Evolutionary conservation across 1,140 invertebrate species (phyloP).

Genomic region (Neocloeon triangulifer): DNA sequence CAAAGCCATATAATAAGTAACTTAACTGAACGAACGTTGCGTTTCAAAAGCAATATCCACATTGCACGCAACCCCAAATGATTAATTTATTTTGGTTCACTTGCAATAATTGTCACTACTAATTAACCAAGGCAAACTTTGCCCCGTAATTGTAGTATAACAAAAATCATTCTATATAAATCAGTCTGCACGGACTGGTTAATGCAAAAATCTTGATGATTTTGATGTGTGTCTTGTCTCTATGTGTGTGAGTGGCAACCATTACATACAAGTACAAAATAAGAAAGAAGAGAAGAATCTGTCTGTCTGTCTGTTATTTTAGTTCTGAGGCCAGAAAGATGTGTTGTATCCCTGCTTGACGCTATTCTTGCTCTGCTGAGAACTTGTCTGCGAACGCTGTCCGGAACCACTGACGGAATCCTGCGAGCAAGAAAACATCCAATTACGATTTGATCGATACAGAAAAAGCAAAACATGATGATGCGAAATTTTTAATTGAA

Average conservation of each 20-base stretch:
- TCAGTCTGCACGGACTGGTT: neutral
- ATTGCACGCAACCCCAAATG: too few species aligned
- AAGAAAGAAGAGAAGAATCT: neutral
- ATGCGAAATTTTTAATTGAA: neutral
- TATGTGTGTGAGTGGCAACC: too few species aligned
- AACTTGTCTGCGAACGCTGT: slow-evolving; percentile 37
- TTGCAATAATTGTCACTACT: too few species aligned
- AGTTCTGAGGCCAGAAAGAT: slow-evolving; percentile 15
- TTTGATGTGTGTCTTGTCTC: too few species aligned
- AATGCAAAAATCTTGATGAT: neutral
- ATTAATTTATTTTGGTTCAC: too few species aligned
- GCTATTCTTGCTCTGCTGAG: slow-evolving; percentile 36
- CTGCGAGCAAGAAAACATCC: slow-evolving; percentile 16
- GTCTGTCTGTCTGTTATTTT: too few species aligned
- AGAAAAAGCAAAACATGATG: neutral
- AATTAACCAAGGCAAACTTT: too few species aligned
- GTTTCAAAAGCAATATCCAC: too few species aligned
- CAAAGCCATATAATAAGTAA: too few species aligned
- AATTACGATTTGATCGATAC: neutral
- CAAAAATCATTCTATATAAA: neutral
- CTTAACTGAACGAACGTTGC: too few species aligned
- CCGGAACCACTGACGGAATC: slow-evolving; percentile 38
- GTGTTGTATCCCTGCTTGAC: slow-evolving; percentile 30
- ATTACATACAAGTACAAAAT: neutral
- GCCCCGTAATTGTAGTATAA: too few species aligned